A percentile compares a stretch with the other conserved stretches of the same genome.
Evolutionary conservation across 2,113 vertebrate genomes (phyloP).

Genomic region (Cepphus grylle): DNA sequence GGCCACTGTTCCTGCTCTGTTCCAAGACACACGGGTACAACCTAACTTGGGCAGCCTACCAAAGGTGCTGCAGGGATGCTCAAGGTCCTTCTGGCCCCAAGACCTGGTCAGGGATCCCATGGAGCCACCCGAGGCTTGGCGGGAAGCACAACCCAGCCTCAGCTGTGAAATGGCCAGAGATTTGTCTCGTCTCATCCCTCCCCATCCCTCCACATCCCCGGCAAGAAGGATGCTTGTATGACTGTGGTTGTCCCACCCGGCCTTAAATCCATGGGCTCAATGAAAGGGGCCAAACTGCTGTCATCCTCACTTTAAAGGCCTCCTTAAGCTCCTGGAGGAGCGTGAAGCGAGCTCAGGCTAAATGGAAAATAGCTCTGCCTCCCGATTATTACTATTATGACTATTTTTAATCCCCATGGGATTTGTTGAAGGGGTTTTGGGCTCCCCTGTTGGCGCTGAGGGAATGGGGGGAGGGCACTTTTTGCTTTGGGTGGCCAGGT

Average conservation of each 20-base stretch:
- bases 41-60: neutral
- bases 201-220: neutral
- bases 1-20: neutral
- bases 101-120: neutral
- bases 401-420: neutral
- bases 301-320: neutral
- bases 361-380: neutral
- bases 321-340: neutral
- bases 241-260: neutral
- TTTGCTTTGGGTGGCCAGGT: neutral
- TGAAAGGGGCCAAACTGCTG: neutral
- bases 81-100: neutral
- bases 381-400: neutral
- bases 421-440: neutral
- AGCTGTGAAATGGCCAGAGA: neutral
- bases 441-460: fast-evolving
- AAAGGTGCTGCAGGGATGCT: neutral
- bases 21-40: fast-evolving
- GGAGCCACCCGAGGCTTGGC: neutral
- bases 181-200: neutral
- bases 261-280: neutral
- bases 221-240: neutral
- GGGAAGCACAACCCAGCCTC: neutral
- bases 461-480: neutral
- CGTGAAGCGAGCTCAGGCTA: neutral